Evolutionary conservation across 2,113 vertebrate species (phyloP), one percentile per base, ranked within the genome.

Genomic region (Albula goreensis): DNA sequence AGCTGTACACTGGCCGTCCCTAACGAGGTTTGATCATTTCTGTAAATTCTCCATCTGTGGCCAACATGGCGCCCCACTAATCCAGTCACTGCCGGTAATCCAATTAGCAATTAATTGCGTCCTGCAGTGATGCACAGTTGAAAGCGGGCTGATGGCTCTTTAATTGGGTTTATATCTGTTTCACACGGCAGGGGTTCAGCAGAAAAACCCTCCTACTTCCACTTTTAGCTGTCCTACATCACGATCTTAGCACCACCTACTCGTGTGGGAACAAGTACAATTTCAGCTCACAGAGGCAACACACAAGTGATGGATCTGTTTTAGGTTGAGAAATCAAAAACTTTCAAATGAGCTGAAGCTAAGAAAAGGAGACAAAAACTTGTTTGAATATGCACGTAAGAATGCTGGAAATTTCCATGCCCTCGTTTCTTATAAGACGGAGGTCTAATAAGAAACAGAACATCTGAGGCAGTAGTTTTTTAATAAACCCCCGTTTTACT

Each of bases 71-170:
- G 25, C 70, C 50, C 12, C 83, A 78, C 56, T 78, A 11, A 74
- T 63, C 17, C 19, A 83, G 49, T 85, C 10, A 74, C 50, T 81
- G 31, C 31, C 10, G 56, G 50, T 78, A 85, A 85, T 85, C 70
- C 53, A 63, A 82, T 85, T 49, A 88, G 80, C 74, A n/a, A 49
- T 66, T 31, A 81, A 5, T 80, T 74, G n/a, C 4, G 15, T 84
- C 60, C 80, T 81, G 8, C 50, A 53, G 80, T 81, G 80, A 22
- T 56, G 51, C n/a, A 49, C 0, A 81, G n/a, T 50, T 57, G 81
- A 82, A 53, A 57, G 53, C 52, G 22, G 7, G 31, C 50, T 80
- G 50, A 50, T 80, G 15, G 78, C 78, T 50, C 78, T 50, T 80
- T 49, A 52, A 81, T n/a, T 52, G 80, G 50, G 80, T 52, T 50